These are phyloP conservation scores for Limnephilus rhombicus DNA, from an alignment of 2,888 invertebrate species.

Conservation along the genomic window DNA sequence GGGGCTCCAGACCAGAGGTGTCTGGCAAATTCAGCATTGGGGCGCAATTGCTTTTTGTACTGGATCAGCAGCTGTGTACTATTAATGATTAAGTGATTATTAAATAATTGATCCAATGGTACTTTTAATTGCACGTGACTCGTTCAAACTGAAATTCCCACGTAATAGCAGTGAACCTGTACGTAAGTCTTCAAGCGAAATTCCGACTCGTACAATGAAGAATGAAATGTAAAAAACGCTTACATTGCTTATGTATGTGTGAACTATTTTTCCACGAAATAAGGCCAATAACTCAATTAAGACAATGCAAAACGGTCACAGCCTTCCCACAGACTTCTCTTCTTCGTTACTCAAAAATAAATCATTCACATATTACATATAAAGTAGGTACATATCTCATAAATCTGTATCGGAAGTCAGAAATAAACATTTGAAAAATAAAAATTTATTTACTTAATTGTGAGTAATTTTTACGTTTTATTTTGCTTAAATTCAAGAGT, in stretches of 20 bases:
- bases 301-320: slow-evolving; percentile 33
- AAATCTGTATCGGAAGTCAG: not conserved
- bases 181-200: not conserved
- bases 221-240: not conserved
- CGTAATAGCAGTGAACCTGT: not conserved
- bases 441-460: too few relatives aligned
- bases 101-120: not conserved
- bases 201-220: not conserved
- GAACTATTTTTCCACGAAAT: not conserved
- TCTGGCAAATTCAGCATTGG: too few relatives aligned
- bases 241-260: not conserved
- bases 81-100: not conserved
- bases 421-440: not conserved
- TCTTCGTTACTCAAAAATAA: not conserved
- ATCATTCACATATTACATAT: not conserved
- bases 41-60: too few relatives aligned
- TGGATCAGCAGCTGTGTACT: too few relatives aligned
- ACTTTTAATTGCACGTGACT: not conserved
- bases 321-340: slow-evolving; percentile 6
- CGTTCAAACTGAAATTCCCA: not conserved
- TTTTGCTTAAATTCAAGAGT: too few relatives aligned
- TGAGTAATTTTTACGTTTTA: too few relatives aligned
- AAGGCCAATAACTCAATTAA: not conserved
- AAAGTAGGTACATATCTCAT: not conserved
- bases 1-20: too few relatives aligned